Percentiles rank a stretch among this genome's conserved stretches.
phyloP scores from a whole-genome alignment of 2,113 vertebrate species.

The Xenopus borealis region DNA sequence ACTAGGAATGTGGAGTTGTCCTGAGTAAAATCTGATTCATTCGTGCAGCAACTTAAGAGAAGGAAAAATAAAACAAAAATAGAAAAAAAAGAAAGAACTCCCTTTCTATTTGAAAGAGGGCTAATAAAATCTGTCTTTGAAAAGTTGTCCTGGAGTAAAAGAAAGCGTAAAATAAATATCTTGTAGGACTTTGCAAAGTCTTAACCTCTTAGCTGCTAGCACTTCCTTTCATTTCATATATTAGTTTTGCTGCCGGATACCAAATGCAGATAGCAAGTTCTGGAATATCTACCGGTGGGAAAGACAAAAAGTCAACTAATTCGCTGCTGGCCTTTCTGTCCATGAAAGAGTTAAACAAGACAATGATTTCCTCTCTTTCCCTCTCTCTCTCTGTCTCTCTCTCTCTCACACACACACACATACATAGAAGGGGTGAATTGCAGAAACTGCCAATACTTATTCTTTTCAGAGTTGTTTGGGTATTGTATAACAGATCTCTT shows the following conservation, averaged over 20 bases:
- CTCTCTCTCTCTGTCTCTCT: too few relatives aligned
- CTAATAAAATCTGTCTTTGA: neutral
- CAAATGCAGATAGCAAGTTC: conserved; percentile 5
- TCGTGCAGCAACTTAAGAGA: conserved; percentile 65
- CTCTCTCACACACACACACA: too few relatives aligned
- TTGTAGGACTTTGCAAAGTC: neutral
- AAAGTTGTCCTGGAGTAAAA: neutral
- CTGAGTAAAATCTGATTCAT: conserved; percentile 85
- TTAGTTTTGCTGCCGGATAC: neutral
- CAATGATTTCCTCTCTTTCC: conserved; percentile 25
- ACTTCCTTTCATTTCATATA: conserved; percentile 39
- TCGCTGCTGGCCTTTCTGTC: neutral
- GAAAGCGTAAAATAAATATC: conserved; percentile 11
- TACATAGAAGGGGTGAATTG: conserved; percentile 35
- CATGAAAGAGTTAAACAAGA: conserved; percentile 33
- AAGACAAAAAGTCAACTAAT: neutral
- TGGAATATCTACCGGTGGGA: too few relatives aligned
- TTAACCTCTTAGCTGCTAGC: conserved; percentile 28
- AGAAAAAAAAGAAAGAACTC: neutral
- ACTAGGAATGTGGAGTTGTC: conserved; percentile 82
- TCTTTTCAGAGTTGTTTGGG: conserved; percentile 41
- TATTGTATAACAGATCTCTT: conserved; percentile 42
- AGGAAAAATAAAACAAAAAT: neutral
- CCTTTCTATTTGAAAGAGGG: conserved; percentile 50
- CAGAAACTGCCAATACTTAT: conserved; percentile 40